Conservation (phyloP, 1,140 invertebrate species). For the Papilio glaucus region DNA sequence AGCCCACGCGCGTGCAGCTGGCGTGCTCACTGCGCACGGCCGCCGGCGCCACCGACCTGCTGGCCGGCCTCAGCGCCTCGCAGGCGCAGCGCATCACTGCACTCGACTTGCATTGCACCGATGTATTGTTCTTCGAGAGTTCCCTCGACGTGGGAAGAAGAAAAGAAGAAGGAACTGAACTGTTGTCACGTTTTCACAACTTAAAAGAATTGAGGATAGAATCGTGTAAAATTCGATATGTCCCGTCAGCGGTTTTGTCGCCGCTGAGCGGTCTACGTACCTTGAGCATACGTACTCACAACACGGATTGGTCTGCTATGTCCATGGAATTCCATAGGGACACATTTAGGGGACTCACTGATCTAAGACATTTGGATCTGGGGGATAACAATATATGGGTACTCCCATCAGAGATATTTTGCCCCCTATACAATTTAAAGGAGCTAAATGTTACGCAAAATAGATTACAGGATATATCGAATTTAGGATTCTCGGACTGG, state of each 20-base stretch:
- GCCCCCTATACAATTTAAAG: constrained; percentile 87
- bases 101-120: constrained; percentile 90
- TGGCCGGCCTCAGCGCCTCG: constrained; percentile 87
- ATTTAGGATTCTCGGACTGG: constrained; percentile 89
- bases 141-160: constrained; percentile 85
- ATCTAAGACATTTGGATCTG: constrained; percentile 89
- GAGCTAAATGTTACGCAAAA: constrained; percentile 90
- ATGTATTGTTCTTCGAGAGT: constrained; percentile 91
- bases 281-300: constrained; percentile 90
- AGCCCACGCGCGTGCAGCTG: constrained; percentile 85
- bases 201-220: constrained; percentile 89
- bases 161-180: constrained; percentile 85
- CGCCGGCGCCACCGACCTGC: constrained; percentile 87
- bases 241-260: constrained; percentile 88
- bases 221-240: constrained; percentile 90
- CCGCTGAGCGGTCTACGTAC: constrained; percentile 87
- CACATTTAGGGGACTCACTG: constrained; percentile 87
- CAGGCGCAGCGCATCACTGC: constrained; percentile 88
- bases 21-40: constrained; percentile 89
- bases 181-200: constrained; percentile 88
- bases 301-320: constrained; percentile 92
- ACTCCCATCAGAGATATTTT: constrained; percentile 89
- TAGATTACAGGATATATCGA: constrained; percentile 89
- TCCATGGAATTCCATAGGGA: constrained; percentile 89
- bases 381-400: constrained; percentile 92